Base-by-base conservation (phyloP, 1,140 invertebrate genomes). In the Leguminivora glycinivorella region DNA sequence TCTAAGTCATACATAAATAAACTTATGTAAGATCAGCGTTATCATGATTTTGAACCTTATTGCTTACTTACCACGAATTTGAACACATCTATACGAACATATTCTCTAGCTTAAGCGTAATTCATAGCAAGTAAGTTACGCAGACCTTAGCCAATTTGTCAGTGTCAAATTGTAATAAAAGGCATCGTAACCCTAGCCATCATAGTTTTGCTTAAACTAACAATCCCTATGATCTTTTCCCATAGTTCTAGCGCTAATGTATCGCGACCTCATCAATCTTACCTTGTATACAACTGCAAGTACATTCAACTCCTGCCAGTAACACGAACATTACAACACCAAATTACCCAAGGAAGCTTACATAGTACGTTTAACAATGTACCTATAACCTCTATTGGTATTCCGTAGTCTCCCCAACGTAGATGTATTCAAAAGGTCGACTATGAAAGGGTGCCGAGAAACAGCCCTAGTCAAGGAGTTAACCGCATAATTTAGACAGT, bases 401-500 rank as follows among this genome's bases (percentile, higher is more conserved):
- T 63, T 31, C 26, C 26, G 26, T 29, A 63, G 58, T 31, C 19
- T 40, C 38, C 38, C 34, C 66, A 43, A 67, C 66, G 34, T 67
- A 38, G 31, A 38, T 67, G 56, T 70, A 70, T 29, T 17, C 22
- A 47, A 83, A 84, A 84, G 80, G 78, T 82, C 81, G 70, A 52
- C 47, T 60, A 69, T 68, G 56, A 79, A 79, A 81, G 73, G 71
- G 73, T 80, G 75, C 77, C 69, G 70, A 75, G 70, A 67, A 73
- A 58, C 68, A 74, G 70, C 56, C 71, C 67, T 70, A 74, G 68
- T 72, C 58, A 40, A 71, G 69, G 70, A 78, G 71, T 73, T 80
- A 83, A 83, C 79, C 78, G 74, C 77, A 80, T 86, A 83, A 84
- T 82, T 80, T 80, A 76, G 75, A 75, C 75, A 81, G 73, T 82